phyloP scores from a whole-genome alignment of 2,888 invertebrate species.

The Eledona agricola region DNA sequence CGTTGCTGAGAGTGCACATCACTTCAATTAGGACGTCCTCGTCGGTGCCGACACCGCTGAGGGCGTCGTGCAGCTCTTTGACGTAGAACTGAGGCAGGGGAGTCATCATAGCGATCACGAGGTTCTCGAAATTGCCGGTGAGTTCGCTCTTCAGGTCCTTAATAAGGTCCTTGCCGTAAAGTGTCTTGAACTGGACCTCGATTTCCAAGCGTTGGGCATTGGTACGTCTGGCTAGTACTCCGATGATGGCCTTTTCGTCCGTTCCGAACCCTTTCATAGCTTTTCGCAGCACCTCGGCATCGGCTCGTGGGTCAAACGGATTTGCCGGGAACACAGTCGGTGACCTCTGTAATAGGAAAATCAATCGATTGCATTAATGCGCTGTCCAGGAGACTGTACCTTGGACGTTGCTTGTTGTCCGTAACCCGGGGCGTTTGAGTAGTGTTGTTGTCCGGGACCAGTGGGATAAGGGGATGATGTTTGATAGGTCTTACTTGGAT shows the following conservation, averaged over 20 bases:
- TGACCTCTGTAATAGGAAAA: slow-evolving; percentile 66
- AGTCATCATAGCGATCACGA: slow-evolving; percentile 82
- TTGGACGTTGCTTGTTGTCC: slow-evolving; percentile 20
- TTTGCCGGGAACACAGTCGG: slow-evolving; percentile 77
- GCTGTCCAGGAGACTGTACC: slow-evolving; percentile 8
- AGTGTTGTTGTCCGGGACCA: slow-evolving; percentile 10
- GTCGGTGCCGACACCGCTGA: slow-evolving; percentile 82
- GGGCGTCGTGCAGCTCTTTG: slow-evolving; percentile 81
- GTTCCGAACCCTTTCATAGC: slow-evolving; percentile 88
- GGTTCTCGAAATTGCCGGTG: slow-evolving; percentile 84
- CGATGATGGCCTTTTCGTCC: slow-evolving; percentile 82
- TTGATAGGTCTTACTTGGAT: no score
- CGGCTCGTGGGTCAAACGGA: slow-evolving; percentile 73
- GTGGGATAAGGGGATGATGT: slow-evolving; percentile 9
- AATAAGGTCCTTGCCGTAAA: slow-evolving; percentile 74
- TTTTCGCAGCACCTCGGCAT: slow-evolving; percentile 81
- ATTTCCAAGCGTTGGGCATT: slow-evolving; percentile 86
- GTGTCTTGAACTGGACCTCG: slow-evolving; percentile 80
- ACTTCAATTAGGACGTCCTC: slow-evolving; percentile 84
- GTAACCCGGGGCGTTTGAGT: slow-evolving; percentile 10
- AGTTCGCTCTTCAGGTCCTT: slow-evolving; percentile 85
- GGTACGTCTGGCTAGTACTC: slow-evolving; percentile 78
- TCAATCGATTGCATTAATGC: slow-evolving; percentile 11
- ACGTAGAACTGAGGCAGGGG: slow-evolving; percentile 84
- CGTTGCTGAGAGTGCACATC: slow-evolving; percentile 83